Evolutionary conservation across 2,113 vertebrate genomes (phyloP).

Genomic region (Ahaetulla prasina): DNA sequence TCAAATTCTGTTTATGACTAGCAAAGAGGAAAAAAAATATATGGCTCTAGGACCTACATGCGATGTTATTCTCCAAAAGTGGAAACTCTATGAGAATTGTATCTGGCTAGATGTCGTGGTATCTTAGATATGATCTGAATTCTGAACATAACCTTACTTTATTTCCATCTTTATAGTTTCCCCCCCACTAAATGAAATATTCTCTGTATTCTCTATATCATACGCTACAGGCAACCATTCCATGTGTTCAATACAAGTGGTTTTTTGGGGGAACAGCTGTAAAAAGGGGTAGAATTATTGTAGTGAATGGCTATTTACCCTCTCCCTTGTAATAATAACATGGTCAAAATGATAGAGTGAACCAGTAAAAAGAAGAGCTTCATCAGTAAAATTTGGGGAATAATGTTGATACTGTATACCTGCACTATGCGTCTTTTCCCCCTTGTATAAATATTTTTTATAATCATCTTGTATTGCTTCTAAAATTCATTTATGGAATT

Average conservation of each 20-base stretch:
- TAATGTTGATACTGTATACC: background rate
- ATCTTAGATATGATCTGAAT: background rate
- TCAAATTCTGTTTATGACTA: background rate
- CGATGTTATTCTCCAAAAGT: background rate
- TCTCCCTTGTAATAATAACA: background rate
- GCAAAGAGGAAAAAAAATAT: background rate
- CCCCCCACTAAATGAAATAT: background rate
- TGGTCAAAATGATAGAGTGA: background rate
- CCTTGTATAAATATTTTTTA: slow-evolving; percentile 12
- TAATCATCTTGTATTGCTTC: slow-evolving; percentile 33
- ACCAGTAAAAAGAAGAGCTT: background rate
- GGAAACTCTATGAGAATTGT: background rate
- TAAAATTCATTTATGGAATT: slow-evolving; percentile 9
- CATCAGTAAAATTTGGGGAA: background rate
- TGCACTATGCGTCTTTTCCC: background rate
- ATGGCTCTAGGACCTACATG: background rate
- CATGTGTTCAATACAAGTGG: background rate
- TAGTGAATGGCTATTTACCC: background rate
- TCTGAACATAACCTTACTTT: background rate
- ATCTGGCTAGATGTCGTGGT: background rate
- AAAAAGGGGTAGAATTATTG: background rate
- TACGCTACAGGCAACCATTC: background rate
- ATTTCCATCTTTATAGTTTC: background rate
- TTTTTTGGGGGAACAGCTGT: background rate
- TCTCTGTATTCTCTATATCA: background rate